These are phyloP conservation scores for Blera fallax DNA, from an alignment of 2,888 invertebrate species.

Conservation along the genomic window DNA sequence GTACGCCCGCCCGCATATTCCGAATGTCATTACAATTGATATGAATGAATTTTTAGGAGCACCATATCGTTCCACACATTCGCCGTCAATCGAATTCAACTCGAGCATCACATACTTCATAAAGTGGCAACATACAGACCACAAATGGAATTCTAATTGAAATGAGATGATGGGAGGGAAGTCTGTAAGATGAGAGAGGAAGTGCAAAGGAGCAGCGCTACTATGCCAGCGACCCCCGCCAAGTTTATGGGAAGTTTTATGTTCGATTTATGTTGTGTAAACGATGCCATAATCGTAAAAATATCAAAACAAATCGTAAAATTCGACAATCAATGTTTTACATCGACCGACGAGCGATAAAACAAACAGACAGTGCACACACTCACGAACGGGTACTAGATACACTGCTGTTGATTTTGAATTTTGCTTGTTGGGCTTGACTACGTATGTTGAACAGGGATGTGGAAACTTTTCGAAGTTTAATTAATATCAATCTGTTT, in stretches of 20 bases:
- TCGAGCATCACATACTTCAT: constrained; percentile 46
- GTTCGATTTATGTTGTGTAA: constrained; percentile 82
- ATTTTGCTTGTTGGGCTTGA: not conserved
- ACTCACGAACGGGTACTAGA: not conserved
- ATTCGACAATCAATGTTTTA: constrained; percentile 79
- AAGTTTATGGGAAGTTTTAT: constrained; percentile 80
- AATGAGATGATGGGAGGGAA: constrained; percentile 36
- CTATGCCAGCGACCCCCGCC: constrained; percentile 71
- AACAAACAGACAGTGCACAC: constrained; percentile 25
- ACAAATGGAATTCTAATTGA: constrained; percentile 70
- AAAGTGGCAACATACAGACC: constrained; percentile 50
- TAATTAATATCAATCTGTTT: too few species aligned
- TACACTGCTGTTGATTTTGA: not conserved
- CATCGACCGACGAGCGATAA: constrained; percentile 60
- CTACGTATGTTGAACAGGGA: too few species aligned
- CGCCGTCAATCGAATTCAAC: constrained; percentile 46
- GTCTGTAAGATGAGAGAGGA: constrained; percentile 7
- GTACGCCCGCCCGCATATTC: not conserved
- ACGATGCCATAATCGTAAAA: constrained; percentile 82
- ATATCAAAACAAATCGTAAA: constrained; percentile 82
- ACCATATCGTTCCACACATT: constrained; percentile 22
- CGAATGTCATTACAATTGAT: constrained; percentile 43
- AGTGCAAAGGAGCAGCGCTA: not conserved
- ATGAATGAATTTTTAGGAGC: constrained; percentile 56
- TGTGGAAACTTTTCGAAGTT: too few species aligned